phyloP scores from a whole-genome alignment of 2,113 vertebrate genomes.

The Solea solea region DNA sequence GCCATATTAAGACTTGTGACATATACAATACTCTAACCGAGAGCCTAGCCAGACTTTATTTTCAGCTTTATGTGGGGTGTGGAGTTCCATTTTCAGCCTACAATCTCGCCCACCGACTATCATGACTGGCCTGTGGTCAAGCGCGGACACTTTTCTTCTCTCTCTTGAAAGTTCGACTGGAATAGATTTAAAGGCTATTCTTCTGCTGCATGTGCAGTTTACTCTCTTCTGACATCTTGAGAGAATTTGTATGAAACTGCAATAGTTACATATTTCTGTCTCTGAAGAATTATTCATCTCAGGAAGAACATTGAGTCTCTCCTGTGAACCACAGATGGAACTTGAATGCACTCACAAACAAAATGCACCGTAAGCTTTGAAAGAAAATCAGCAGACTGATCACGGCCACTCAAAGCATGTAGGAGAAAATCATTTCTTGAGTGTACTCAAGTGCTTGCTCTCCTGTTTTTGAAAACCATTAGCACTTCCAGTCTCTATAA shows the following conservation, averaged over 20 bases:
- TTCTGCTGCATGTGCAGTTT: constrained; percentile 25
- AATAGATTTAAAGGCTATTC: constrained; percentile 61
- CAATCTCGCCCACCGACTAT: constrained; percentile 49
- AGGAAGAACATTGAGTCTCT: not conserved
- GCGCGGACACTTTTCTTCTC: constrained; percentile 27
- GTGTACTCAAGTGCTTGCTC: too few relatives aligned
- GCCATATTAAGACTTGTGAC: constrained; percentile 49
- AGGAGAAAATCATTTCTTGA: too few relatives aligned
- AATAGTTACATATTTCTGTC: not conserved
- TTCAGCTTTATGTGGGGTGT: constrained; percentile 71
- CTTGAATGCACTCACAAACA: too few relatives aligned
- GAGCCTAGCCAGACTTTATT: constrained; percentile 62
- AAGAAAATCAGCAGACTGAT: too few relatives aligned
- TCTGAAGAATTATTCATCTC: not conserved
- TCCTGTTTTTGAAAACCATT: too few relatives aligned
- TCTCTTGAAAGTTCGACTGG: constrained; percentile 27
- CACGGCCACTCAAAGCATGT: too few relatives aligned
- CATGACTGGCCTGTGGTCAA: constrained; percentile 71
- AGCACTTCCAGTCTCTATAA: too few relatives aligned
- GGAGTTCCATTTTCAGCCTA: constrained; percentile 63
- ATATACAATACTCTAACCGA: constrained; percentile 31
- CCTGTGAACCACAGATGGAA: not conserved
- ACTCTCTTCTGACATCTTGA: not conserved
- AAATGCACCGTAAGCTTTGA: too few relatives aligned
- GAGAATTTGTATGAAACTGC: not conserved